These are phyloP conservation scores for Quadroppia sp. DNA, from an alignment of 2,888 invertebrate genomes.

Conservation along the genomic window DNA sequence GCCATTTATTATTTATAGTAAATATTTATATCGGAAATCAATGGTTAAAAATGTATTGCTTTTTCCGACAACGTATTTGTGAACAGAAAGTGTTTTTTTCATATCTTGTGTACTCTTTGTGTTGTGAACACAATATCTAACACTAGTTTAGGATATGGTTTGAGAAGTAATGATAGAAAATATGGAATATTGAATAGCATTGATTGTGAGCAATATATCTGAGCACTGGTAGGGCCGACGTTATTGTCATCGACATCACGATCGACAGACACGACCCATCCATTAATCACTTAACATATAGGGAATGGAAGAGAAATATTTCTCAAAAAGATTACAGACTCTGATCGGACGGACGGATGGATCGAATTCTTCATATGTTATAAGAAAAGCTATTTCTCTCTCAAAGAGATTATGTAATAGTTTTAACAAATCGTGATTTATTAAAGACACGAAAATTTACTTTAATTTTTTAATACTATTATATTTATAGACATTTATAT, in stretches of 20 bases:
- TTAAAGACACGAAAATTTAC: conserved; percentile 37
- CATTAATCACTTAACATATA: conserved; percentile 33
- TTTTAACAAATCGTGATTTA: conserved; percentile 36
- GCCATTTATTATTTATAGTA: background rate
- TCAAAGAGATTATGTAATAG: conserved; percentile 22
- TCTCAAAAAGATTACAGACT: conserved; percentile 15
- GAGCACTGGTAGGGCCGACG: background rate
- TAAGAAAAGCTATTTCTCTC: background rate
- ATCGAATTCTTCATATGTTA: conserved; percentile 19
- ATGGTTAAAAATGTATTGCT: conserved; percentile 1
- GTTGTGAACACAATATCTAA: too few species aligned
- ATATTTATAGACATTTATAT: conserved; percentile 28
- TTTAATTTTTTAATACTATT: conserved; percentile 36
- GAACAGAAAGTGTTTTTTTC: too few species aligned
- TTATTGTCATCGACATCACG: conserved; percentile 32
- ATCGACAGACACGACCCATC: conserved; percentile 29
- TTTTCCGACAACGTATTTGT: too few species aligned
- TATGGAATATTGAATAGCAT: background rate
- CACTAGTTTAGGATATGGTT: too few species aligned
- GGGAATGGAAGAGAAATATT: conserved; percentile 1
- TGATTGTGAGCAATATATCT: background rate
- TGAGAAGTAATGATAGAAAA: too few species aligned
- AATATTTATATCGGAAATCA: conserved; percentile 27
- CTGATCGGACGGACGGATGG: conserved; percentile 16
- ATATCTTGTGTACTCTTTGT: too few species aligned